Conservation (phyloP, 1,140 invertebrate genomes). For the Vanessa tameamea region DNA sequence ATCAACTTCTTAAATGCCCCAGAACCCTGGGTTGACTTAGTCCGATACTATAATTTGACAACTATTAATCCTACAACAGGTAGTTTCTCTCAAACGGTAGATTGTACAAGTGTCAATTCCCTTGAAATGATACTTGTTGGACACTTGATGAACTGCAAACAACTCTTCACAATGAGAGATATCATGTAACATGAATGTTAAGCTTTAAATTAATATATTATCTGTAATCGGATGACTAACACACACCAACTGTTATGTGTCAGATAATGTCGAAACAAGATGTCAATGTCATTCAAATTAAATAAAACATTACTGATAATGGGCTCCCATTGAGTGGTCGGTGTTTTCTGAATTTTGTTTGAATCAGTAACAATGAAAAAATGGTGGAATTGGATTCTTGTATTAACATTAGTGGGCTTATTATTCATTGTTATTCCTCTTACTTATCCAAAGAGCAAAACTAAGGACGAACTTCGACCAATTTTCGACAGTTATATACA, state of each 20-base stretch:
- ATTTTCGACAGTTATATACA: constrained; percentile 84
- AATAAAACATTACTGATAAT: not conserved
- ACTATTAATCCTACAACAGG: too few relatives aligned
- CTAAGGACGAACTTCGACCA: constrained; percentile 60
- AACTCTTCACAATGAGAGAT: too few relatives aligned
- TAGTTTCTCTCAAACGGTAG: too few relatives aligned
- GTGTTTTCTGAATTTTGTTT: constrained; percentile 17
- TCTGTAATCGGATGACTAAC: not conserved
- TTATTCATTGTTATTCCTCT: constrained; percentile 68
- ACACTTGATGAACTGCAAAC: too few relatives aligned
- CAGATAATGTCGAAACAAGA: not conserved
- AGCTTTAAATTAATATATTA: not conserved
- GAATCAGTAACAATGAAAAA: constrained; percentile 60
- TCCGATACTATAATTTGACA: too few relatives aligned
- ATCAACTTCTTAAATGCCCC: too few relatives aligned
- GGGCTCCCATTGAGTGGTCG: not conserved
- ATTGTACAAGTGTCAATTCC: too few relatives aligned
- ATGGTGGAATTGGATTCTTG: constrained; percentile 71
- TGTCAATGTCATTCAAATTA: constrained; percentile 20
- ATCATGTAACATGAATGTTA: too few relatives aligned
- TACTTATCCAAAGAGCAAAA: constrained; percentile 42
- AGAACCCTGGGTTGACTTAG: too few relatives aligned
- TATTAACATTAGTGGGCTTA: constrained; percentile 59
- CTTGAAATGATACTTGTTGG: too few relatives aligned
- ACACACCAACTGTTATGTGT: not conserved